A percentile compares a stretch with the other conserved stretches of the same genome.
These are phyloP conservation scores for Sphaeramia orbicularis DNA, from an alignment of 2,797 vertebrate species.

Conservation along the genomic window DNA sequence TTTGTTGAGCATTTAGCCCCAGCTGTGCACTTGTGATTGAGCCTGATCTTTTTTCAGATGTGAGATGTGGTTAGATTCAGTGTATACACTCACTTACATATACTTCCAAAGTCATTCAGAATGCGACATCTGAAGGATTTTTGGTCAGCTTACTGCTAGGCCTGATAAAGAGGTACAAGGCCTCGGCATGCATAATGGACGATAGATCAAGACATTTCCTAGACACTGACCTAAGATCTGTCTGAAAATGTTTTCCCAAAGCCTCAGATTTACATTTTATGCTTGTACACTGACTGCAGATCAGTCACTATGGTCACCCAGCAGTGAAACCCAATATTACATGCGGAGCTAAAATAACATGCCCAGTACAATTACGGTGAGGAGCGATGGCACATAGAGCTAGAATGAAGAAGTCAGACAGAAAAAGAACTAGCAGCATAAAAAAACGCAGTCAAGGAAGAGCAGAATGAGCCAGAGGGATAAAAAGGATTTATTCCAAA, in stretches of 20 bases:
- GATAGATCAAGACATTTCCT: conserved; percentile 52
- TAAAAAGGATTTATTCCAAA: conserved; percentile 77
- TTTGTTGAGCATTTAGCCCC: conserved; percentile 40
- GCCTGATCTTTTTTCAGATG: conserved; percentile 47
- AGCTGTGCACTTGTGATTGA: conserved; percentile 44
- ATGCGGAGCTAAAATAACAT: conserved; percentile 62
- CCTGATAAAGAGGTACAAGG: conserved; percentile 50
- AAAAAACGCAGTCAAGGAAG: conserved; percentile 41
- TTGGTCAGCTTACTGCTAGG: conserved; percentile 29
- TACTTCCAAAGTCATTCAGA: conserved; percentile 43
- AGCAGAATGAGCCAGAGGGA: conserved; percentile 74
- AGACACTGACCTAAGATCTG: conserved; percentile 52
- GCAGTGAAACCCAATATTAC: conserved; percentile 54
- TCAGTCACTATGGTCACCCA: conserved; percentile 50
- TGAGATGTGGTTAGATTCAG: conserved; percentile 37
- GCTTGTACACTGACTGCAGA: conserved; percentile 36
- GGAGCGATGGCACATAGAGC: conserved; percentile 51
- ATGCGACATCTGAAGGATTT: conserved; percentile 41
- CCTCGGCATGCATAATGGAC: conserved; percentile 39
- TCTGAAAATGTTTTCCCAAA: conserved; percentile 42
- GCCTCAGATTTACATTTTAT: conserved; percentile 56
- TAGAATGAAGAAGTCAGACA: conserved; percentile 61
- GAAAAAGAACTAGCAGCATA: conserved; percentile 53
- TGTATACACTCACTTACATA: neutral
- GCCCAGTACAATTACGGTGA: conserved; percentile 65